phyloP scores from a whole-genome alignment of 2,888 invertebrate species.

The Cremastobaeus sp. region DNA sequence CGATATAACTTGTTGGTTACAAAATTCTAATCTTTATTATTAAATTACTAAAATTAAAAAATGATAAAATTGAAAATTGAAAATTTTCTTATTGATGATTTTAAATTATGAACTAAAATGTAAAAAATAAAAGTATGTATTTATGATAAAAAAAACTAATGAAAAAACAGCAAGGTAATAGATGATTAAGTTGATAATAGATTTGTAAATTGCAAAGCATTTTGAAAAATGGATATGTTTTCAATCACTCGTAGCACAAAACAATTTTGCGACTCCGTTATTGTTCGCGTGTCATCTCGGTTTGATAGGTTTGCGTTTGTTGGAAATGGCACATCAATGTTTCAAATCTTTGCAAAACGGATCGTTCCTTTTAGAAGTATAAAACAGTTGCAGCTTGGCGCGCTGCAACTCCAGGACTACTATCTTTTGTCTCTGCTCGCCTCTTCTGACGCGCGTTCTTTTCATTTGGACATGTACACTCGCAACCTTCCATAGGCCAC shows the following conservation, averaged over 20 bases:
- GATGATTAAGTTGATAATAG: constrained; percentile 55
- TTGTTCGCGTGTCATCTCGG: too few species aligned
- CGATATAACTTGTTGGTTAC: too few species aligned
- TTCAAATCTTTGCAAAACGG: constrained; percentile 51
- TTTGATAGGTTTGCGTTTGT: neutral
- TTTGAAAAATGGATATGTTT: constrained; percentile 53
- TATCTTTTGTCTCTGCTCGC: constrained; percentile 12
- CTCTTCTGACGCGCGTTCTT: constrained; percentile 13
- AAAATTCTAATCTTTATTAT: too few species aligned
- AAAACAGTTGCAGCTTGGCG: constrained; percentile 55
- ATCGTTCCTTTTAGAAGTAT: constrained; percentile 48
- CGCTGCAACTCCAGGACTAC: constrained; percentile 37
- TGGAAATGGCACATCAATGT: constrained; percentile 35
- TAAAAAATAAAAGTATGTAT: too few species aligned
- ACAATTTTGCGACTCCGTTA: too few species aligned
- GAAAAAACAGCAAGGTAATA: too few species aligned
- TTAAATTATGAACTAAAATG: too few species aligned
- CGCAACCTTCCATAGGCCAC: constrained; percentile 51
- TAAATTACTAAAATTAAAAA: too few species aligned
- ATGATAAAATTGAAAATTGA: too few species aligned
- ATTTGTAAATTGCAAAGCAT: constrained; percentile 43
- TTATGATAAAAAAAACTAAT: too few species aligned
- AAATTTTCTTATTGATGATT: too few species aligned
- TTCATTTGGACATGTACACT: constrained; percentile 30
- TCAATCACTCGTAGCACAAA: too few species aligned